These are phyloP conservation scores for Epinephelus awoara DNA, from an alignment of 2,797 vertebrate species.

Conservation along the genomic window DNA sequence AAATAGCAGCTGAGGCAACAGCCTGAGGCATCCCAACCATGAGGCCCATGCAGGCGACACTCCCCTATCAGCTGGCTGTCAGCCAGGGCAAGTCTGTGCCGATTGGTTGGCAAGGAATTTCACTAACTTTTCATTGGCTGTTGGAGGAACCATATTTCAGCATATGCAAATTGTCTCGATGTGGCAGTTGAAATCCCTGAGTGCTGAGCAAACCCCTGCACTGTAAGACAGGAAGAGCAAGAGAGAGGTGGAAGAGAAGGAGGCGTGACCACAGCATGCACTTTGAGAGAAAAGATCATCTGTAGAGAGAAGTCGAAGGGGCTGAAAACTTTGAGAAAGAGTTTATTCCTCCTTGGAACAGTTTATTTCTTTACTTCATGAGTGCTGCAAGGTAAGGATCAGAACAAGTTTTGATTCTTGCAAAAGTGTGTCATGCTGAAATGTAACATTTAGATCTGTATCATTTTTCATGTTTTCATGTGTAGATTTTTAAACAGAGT, in stretches of 20 bases:
- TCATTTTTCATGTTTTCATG: neutral
- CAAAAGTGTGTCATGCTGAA: neutral
- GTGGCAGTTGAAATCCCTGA: conserved; percentile 72
- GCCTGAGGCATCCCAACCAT: conserved; percentile 26
- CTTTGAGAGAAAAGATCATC: conserved; percentile 27
- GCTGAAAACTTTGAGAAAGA: neutral
- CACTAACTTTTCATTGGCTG: conserved; percentile 52
- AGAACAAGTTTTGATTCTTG: neutral
- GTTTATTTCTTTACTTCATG: conserved; percentile 48
- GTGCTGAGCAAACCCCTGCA: conserved; percentile 25
- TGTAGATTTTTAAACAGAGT: neutral
- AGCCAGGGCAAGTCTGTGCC: neutral
- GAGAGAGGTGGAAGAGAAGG: conserved; percentile 22
- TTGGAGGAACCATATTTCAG: conserved; percentile 48
- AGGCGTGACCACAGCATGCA: conserved; percentile 53
- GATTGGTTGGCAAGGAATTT: conserved; percentile 60
- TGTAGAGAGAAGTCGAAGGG: neutral
- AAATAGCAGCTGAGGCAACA: conserved; percentile 58
- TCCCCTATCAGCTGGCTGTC: conserved; percentile 50
- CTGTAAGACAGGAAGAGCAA: conserved; percentile 35
- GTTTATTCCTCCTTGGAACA: neutral
- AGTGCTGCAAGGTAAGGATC: conserved; percentile 81
- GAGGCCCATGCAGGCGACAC: conserved; percentile 24
- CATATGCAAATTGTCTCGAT: conserved; percentile 77
- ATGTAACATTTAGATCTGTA: neutral